These are phyloP conservation scores for Xerus rutilus DNA, from an alignment of 2,797 vertebrate genomes.

Conservation along the genomic window DNA sequence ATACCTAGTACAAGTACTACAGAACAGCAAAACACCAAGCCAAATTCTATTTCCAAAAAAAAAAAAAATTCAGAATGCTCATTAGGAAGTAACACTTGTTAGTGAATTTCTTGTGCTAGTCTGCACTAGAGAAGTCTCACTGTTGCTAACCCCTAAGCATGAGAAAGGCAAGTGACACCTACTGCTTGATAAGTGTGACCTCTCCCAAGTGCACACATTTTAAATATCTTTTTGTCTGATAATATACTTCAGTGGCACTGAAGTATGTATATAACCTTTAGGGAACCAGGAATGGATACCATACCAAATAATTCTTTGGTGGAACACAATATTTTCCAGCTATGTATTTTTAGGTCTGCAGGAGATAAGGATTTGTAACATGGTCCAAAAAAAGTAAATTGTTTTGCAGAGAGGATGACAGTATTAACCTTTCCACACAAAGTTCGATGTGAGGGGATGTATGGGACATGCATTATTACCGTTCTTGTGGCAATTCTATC, in stretches of 20 bases:
- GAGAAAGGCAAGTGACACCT: not conserved
- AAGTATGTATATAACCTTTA: not conserved
- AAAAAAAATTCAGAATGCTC: not conserved
- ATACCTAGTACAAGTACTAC: not conserved
- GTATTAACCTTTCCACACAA: constrained; percentile 1
- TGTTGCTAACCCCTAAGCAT: not conserved
- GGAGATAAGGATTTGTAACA: constrained; percentile 25
- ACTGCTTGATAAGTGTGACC: not conserved
- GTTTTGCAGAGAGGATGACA: constrained; percentile 30
- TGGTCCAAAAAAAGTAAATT: not conserved
- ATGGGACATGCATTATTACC: not conserved
- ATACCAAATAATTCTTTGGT: not conserved
- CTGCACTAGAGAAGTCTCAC: not conserved
- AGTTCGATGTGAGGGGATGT: not conserved
- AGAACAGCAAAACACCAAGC: not conserved
- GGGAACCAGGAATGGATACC: not conserved
- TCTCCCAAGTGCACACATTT: not conserved
- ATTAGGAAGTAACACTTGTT: not conserved
- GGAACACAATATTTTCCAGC: not conserved
- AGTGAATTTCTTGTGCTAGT: not conserved
- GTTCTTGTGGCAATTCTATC: not conserved
- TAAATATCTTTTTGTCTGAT: not conserved
- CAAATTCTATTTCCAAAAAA: not conserved
- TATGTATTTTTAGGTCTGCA: not conserved
- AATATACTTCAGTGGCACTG: not conserved